Evolutionary conservation across 2,113 vertebrate species (phyloP).

Genomic region (Stigmatopora nigra): DNA sequence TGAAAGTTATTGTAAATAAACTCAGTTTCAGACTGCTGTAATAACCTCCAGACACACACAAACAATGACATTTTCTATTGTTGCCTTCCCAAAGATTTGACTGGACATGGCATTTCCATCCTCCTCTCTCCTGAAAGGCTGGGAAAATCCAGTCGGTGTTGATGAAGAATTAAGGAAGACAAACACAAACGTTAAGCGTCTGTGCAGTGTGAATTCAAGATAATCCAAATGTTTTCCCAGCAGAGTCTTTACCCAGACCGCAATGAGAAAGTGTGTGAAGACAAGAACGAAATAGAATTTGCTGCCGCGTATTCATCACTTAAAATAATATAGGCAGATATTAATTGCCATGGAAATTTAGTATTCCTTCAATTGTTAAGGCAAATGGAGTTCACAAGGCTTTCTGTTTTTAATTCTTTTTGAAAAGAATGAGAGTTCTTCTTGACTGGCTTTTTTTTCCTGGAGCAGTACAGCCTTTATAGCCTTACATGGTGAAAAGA

Average conservation of each 20-base stretch:
- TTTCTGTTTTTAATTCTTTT: conserved; percentile 8
- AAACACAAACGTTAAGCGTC: not conserved
- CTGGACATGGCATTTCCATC: not conserved
- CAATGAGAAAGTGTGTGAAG: not conserved
- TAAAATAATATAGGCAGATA: not conserved
- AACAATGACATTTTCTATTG: not conserved
- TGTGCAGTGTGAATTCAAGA: not conserved
- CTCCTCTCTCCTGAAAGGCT: not conserved
- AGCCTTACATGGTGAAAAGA: conserved; percentile 60
- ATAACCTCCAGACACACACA: not conserved
- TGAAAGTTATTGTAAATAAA: conserved; percentile 27
- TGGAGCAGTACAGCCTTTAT: conserved; percentile 15
- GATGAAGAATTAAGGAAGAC: not conserved
- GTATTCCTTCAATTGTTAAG: not conserved
- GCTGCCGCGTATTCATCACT: not conserved
- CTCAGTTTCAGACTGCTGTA: conserved; percentile 5
- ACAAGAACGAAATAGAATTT: not conserved
- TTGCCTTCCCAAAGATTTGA: not conserved
- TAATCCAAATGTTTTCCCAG: conserved; percentile 6
- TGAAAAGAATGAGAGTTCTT: conserved; percentile 7
- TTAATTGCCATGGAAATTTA: not conserved
- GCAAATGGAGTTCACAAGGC: not conserved
- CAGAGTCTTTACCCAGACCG: not conserved
- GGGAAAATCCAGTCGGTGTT: not conserved
- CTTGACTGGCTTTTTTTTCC: conserved; percentile 6